phyloP scores from a whole-genome alignment of 53 echinoderm and acorn worm genomes.

The Patiria pectinifera region DNA sequence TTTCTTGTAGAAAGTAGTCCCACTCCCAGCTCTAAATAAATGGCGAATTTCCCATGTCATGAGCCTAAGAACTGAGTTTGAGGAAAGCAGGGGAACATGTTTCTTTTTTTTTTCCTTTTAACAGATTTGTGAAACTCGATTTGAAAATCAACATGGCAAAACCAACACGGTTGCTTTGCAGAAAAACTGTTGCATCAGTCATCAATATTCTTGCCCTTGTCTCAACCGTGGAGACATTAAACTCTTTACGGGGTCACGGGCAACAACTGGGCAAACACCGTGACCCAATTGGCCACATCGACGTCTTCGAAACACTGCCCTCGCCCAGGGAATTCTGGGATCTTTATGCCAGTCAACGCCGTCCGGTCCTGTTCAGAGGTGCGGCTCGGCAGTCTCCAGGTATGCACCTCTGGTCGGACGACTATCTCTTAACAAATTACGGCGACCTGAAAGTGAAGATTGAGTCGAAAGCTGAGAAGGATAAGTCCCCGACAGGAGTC shows the following conservation, averaged over 20 bases:
- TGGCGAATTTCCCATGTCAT: too few relatives aligned
- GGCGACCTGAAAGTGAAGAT: slow-evolving; percentile 87
- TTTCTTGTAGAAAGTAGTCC: too few relatives aligned
- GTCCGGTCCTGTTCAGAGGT: slow-evolving; percentile 83
- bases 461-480: slow-evolving; percentile 87
- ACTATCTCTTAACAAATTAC: slow-evolving; percentile 75
- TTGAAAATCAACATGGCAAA: not conserved
- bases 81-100: too few relatives aligned
- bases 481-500: slow-evolving; percentile 76
- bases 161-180: not conserved
- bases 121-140: not conserved
- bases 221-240: not conserved
- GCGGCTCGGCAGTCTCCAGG: slow-evolving; percentile 74
- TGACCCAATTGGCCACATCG: slow-evolving; percentile 85
- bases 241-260: slow-evolving; percentile 67
- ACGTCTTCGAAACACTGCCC: slow-evolving; percentile 71
- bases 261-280: slow-evolving; percentile 80
- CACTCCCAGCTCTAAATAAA: too few relatives aligned
- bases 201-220: not conserved
- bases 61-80: too few relatives aligned
- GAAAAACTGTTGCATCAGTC: not conserved
- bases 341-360: slow-evolving; percentile 75
- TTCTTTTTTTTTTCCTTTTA: too few relatives aligned
- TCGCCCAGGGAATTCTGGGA: slow-evolving; percentile 87
- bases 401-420: slow-evolving; percentile 79